These are phyloP conservation scores for Suncus etruscus DNA, from an alignment of 2,113 vertebrate species.

Conservation along the genomic window DNA sequence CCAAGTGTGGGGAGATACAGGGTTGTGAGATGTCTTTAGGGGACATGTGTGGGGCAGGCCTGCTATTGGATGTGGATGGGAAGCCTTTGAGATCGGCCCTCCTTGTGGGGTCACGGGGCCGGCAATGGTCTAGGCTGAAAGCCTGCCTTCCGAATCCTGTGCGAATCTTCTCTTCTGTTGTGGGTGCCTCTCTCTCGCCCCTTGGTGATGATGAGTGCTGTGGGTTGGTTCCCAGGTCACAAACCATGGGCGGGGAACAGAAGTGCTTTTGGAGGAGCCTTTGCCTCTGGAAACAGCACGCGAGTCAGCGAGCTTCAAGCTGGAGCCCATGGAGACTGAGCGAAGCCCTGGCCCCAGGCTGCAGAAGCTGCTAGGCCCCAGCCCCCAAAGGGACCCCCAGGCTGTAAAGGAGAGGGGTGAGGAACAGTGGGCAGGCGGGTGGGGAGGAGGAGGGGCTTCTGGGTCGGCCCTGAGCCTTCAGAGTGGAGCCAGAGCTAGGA, in stretches of 20 bases:
- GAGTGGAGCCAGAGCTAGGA: background rate
- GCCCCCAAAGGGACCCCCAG: constrained; percentile 80
- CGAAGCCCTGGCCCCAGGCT: constrained; percentile 81
- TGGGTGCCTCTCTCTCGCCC: background rate
- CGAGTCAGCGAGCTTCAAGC: constrained; percentile 83
- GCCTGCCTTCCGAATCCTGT: constrained; percentile 55
- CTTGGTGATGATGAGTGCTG: constrained; percentile 79
- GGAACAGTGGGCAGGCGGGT: constrained; percentile 79
- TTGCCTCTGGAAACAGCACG: constrained; percentile 80
- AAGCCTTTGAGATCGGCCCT: background rate
- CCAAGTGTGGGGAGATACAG: background rate
- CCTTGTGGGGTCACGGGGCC: background rate
- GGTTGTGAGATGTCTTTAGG: background rate
- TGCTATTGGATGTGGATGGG: background rate
- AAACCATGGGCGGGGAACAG: constrained; percentile 81
- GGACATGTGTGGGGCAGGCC: background rate
- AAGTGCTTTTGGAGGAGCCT: constrained; percentile 81
- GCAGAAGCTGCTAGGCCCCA: constrained; percentile 82
- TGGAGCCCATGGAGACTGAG: constrained; percentile 83
- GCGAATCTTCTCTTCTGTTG: constrained; percentile 4
- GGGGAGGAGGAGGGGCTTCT: constrained; percentile 60
- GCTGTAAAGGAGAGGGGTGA: constrained; percentile 84
- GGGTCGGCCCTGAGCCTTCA: constrained; percentile 24
- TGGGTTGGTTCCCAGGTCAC: constrained; percentile 84
- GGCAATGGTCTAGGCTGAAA: constrained; percentile 23